These are phyloP conservation scores for Podabrus alpinus DNA, from an alignment of 2,888 invertebrate species.

Conservation along the genomic window DNA sequence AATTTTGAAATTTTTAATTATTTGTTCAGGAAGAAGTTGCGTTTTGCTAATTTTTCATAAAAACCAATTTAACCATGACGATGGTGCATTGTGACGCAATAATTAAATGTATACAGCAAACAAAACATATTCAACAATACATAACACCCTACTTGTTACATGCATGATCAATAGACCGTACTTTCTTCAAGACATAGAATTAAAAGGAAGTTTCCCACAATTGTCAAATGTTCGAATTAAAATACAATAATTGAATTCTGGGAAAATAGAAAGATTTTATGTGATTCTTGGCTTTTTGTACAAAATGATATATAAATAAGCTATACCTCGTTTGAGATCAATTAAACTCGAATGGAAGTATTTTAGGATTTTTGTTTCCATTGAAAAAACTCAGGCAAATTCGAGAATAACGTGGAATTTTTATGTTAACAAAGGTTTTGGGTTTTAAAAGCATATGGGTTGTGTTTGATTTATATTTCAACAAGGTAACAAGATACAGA, in stretches of 20 bases:
- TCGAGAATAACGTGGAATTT: slow-evolving; percentile 5
- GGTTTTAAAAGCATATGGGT: slow-evolving; percentile 11
- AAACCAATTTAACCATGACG: not conserved
- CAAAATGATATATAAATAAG: not conserved
- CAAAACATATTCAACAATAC: not conserved
- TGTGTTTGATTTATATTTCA: slow-evolving; percentile 25
- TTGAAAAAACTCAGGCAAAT: slow-evolving; percentile 9
- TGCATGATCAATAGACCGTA: slow-evolving; percentile 15
- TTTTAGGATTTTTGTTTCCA: slow-evolving; percentile 13
- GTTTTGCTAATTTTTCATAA: not conserved
- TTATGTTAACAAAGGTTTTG: slow-evolving; percentile 3
- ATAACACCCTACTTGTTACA: slow-evolving; percentile 11
- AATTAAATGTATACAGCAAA: not conserved
- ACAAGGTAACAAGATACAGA: slow-evolving; percentile 24
- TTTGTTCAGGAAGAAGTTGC: too few relatives aligned
- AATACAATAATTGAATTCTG: slow-evolving; percentile 15
- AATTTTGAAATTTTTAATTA: not conserved
- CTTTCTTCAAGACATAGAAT: slow-evolving; percentile 4
- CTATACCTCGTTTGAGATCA: not conserved
- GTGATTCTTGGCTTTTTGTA: not conserved
- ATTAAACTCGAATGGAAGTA: slow-evolving; percentile 1
- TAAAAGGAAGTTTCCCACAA: slow-evolving; percentile 15
- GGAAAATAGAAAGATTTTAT: slow-evolving; percentile 5
- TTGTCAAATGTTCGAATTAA: slow-evolving; percentile 11
- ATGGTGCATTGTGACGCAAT: not conserved